Conservation (phyloP, 2,888 invertebrate genomes). For the Coleophora flavipennella region DNA sequence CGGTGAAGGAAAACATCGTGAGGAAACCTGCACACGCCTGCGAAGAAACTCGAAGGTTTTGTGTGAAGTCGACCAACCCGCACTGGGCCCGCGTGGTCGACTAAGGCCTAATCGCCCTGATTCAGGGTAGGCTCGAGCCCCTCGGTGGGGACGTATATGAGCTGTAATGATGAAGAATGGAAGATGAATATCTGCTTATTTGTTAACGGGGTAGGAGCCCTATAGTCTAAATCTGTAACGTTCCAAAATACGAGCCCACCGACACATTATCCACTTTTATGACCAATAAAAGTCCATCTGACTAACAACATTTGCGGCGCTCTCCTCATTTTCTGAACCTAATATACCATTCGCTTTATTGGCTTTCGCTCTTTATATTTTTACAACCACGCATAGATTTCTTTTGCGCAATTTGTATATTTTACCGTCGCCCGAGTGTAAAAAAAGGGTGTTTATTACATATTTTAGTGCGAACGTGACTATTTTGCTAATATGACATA, state of each 20-base stretch:
- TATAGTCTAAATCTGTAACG: constrained; percentile 65
- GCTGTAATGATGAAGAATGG: no score
- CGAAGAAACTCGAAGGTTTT: no score
- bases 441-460: constrained; percentile 52
- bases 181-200: no score
- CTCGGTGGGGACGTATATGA: no score
- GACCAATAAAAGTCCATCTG: constrained; percentile 67
- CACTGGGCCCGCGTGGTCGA: no score
- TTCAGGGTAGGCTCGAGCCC: no score
- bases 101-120: no score
- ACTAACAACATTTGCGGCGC: constrained; percentile 64
- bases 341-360: constrained; percentile 63
- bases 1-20: no score
- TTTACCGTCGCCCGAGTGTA: constrained; percentile 45
- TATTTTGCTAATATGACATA: constrained; percentile 48
- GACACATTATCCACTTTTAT: constrained; percentile 69
- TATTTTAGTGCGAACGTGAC: constrained; percentile 54
- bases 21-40: no score
- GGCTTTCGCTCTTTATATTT: constrained; percentile 52
- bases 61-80: no score
- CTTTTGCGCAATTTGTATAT: constrained; percentile 46
- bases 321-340: constrained; percentile 66
- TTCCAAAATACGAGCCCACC: constrained; percentile 67
- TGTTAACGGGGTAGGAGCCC: constrained; percentile 33
- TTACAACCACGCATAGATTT: constrained; percentile 59